Percentiles rank a stretch among this genome's conserved stretches.
phyloP scores from a whole-genome alignment of 2,113 vertebrate species.

The Thamnophis sirtalis region DNA sequence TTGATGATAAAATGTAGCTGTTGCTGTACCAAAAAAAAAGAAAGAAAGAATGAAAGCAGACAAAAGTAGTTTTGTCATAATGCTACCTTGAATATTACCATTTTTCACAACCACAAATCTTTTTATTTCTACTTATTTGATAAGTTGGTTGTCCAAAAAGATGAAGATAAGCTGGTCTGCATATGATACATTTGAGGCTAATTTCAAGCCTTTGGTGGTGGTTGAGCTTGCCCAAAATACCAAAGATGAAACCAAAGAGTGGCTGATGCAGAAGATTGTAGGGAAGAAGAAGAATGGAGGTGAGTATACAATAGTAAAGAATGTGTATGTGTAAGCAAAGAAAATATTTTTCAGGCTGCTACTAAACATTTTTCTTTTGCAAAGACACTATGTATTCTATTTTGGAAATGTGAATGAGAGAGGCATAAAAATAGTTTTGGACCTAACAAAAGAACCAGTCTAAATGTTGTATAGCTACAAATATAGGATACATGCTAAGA shows the following conservation, averaged over 20 bases:
- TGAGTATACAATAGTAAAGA: conserved; percentile 48
- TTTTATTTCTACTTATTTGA: conserved; percentile 26
- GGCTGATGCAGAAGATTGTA: conserved; percentile 82
- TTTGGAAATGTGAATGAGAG: not conserved
- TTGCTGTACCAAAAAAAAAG: not conserved
- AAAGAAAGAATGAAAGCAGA: not conserved
- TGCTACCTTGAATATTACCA: not conserved
- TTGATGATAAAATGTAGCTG: not conserved
- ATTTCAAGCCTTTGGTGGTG: conserved; percentile 84
- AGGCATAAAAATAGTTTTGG: not conserved
- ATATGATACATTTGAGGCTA: conserved; percentile 59
- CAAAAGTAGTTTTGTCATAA: not conserved
- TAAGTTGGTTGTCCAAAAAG: conserved; percentile 42
- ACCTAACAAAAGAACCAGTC: not conserved
- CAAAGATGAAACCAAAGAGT: conserved; percentile 80
- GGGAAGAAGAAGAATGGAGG: conserved; percentile 84
- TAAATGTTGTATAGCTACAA: not conserved
- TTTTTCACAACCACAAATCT: not conserved
- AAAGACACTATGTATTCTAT: not conserved
- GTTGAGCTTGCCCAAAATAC: conserved; percentile 82
- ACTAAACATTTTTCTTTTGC: not conserved
- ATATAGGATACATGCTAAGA: not conserved
- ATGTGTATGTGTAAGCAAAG: not conserved
- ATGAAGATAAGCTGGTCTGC: conserved; percentile 71
- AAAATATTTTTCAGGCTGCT: not conserved